These are phyloP conservation scores for Nymphalis c-album DNA, from an alignment of 2,888 invertebrate species.

Conservation along the genomic window DNA sequence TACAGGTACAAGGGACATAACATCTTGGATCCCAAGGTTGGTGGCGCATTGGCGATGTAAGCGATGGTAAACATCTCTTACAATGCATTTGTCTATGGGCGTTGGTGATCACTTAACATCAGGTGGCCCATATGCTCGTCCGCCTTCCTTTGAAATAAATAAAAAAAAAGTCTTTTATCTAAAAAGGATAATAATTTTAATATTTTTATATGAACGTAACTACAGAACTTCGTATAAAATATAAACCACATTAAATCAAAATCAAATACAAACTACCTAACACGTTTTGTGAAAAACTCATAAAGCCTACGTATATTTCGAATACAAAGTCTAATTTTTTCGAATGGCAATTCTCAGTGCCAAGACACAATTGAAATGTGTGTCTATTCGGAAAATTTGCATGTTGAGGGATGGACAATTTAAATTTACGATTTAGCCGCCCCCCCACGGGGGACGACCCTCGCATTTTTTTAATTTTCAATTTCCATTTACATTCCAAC, in stretches of 20 bases:
- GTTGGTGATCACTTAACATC: too few relatives aligned
- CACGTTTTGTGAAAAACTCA: neutral
- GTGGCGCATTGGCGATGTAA: too few relatives aligned
- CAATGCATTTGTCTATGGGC: too few relatives aligned
- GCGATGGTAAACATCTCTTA: too few relatives aligned
- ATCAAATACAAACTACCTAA: neutral
- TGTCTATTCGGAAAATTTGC: slow-evolving; percentile 71
- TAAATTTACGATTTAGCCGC: slow-evolving; percentile 78
- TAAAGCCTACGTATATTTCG: neutral
- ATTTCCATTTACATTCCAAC: slow-evolving; percentile 78
- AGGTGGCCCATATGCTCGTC: too few relatives aligned
- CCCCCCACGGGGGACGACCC: slow-evolving; percentile 70
- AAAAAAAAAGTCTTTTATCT: too few relatives aligned
- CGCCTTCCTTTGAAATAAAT: too few relatives aligned
- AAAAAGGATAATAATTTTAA: too few relatives aligned
- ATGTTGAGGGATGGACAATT: slow-evolving; percentile 78
- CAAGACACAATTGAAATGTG: slow-evolving; percentile 64
- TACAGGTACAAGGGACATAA: too few relatives aligned
- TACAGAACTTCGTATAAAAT: too few relatives aligned
- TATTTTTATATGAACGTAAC: too few relatives aligned
- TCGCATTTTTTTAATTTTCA: slow-evolving; percentile 79
- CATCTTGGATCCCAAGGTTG: too few relatives aligned
- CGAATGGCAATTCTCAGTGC: slow-evolving; percentile 37
- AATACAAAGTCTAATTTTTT: slow-evolving; percentile 12
- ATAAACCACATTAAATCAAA: neutral